Percentiles rank a stretch among this genome's conserved stretches.
Conservation (phyloP, 1,140 invertebrate genomes). For the Conus ventricosus region DNA sequence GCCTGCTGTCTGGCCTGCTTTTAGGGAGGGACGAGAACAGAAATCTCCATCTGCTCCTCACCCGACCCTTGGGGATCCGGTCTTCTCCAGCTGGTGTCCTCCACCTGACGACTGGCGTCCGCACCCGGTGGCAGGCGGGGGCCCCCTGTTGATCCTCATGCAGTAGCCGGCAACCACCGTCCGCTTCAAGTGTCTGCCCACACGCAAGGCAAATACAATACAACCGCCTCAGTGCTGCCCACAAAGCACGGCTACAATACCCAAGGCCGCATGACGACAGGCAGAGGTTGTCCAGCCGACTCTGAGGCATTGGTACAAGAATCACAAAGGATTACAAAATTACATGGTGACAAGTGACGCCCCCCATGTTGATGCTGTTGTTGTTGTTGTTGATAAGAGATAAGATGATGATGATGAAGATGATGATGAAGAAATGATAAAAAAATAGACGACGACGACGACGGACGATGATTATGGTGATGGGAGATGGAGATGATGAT, state of each 20-base stretch:
- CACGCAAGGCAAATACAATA: neutral
- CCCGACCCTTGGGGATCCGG: conserved; percentile 79
- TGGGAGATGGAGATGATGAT: too few relatives aligned
- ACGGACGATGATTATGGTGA: too few relatives aligned
- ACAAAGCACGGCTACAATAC: neutral
- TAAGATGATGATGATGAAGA: too few relatives aligned
- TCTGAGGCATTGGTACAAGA: too few relatives aligned
- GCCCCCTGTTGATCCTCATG: conserved; percentile 94
- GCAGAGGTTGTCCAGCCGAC: too few relatives aligned
- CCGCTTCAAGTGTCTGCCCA: conserved; percentile 56
- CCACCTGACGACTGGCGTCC: conserved; percentile 94
- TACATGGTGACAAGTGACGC: too few relatives aligned
- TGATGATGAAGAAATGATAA: too few relatives aligned
- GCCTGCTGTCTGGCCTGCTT: conserved; percentile 85
- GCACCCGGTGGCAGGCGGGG: conserved; percentile 87
- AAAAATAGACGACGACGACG: too few relatives aligned
- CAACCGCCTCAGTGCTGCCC: neutral
- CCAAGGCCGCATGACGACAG: too few relatives aligned
- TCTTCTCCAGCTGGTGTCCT: conserved; percentile 87
- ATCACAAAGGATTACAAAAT: too few relatives aligned
- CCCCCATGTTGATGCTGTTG: too few relatives aligned
- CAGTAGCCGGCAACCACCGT: conserved; percentile 82
- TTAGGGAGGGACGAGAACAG: conserved; percentile 83
- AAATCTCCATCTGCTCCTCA: conserved; percentile 86
- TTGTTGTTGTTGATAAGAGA: too few relatives aligned